Evolutionary conservation across 2,797 vertebrate genomes (phyloP).

Genomic region (Poeciliopsis infans): DNA sequence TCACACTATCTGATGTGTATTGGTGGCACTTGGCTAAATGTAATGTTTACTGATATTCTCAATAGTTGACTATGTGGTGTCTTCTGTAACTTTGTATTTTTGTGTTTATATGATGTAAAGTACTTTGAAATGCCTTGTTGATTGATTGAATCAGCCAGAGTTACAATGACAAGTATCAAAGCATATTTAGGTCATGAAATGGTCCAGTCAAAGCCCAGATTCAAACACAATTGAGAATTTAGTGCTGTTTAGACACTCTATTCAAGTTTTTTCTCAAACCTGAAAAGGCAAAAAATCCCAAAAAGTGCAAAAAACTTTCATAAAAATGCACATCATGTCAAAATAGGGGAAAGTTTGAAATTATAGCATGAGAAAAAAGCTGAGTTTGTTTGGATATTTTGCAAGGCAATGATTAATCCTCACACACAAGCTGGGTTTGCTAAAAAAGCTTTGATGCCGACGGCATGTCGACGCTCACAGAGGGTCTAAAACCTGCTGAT

Average conservation of each 20-base stretch:
- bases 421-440: slow-evolving; percentile 26
- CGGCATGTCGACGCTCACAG: slow-evolving; percentile 30
- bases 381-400: slow-evolving; percentile 28
- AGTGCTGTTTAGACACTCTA: not conserved
- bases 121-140: too few species aligned
- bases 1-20: too few species aligned
- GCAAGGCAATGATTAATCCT: slow-evolving; percentile 19
- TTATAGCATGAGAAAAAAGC: not conserved
- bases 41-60: too few species aligned
- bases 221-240: not conserved
- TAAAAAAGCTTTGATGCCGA: slow-evolving; percentile 44
- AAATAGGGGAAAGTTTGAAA: not conserved
- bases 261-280: not conserved
- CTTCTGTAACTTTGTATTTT: too few species aligned
- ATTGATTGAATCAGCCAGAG: not conserved
- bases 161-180: not conserved
- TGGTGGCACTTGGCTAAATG: too few species aligned
- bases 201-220: not conserved
- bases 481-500: slow-evolving; percentile 15
- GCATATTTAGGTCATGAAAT: not conserved
- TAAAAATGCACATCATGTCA: not conserved
- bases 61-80: too few species aligned
- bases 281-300: not conserved
- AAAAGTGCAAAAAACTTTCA: not conserved
- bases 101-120: too few species aligned